A percentile compares a stretch with the other conserved stretches of the same genome.
Conservation (phyloP, 2,113 vertebrate genomes). For the Microtus montanus region DNA sequence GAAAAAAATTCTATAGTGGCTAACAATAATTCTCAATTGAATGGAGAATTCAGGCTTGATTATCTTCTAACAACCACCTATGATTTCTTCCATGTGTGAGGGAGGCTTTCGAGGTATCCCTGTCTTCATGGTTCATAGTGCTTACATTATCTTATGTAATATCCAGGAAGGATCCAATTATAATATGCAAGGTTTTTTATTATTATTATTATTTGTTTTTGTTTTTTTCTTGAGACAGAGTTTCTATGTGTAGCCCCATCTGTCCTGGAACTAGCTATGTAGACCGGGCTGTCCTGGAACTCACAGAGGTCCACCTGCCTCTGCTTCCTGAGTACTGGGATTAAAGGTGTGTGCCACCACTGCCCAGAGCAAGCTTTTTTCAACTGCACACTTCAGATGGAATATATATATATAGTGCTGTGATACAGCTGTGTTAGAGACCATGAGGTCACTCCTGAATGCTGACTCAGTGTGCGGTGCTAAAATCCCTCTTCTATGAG, state of each 20-base stretch:
- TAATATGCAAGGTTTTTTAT: not conserved
- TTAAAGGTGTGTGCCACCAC: not conserved
- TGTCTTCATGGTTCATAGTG: not conserved
- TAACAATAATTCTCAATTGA: not conserved
- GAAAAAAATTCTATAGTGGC: not conserved
- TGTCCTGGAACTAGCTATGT: not conserved
- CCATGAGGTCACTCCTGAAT: not conserved
- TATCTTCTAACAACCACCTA: not conserved
- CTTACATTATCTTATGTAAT: not conserved
- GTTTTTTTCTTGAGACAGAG: not conserved
- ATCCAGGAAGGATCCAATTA: too few relatives aligned
- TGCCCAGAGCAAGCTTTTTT: not conserved
- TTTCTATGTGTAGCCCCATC: not conserved
- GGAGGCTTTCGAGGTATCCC: not conserved
- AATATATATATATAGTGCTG: not conserved
- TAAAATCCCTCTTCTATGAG: constrained; percentile 38
- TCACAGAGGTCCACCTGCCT: not conserved
- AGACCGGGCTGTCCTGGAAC: not conserved
- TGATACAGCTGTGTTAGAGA: not conserved
- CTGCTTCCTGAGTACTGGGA: not conserved
- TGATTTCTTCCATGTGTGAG: not conserved
- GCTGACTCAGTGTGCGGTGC: not conserved
- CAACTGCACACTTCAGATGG: not conserved
- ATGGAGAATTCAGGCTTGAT: constrained; percentile 15
- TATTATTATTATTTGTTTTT: not conserved